These are phyloP conservation scores for Prunella himalayana DNA, from an alignment of 2,113 vertebrate genomes.

Conservation along the genomic window DNA sequence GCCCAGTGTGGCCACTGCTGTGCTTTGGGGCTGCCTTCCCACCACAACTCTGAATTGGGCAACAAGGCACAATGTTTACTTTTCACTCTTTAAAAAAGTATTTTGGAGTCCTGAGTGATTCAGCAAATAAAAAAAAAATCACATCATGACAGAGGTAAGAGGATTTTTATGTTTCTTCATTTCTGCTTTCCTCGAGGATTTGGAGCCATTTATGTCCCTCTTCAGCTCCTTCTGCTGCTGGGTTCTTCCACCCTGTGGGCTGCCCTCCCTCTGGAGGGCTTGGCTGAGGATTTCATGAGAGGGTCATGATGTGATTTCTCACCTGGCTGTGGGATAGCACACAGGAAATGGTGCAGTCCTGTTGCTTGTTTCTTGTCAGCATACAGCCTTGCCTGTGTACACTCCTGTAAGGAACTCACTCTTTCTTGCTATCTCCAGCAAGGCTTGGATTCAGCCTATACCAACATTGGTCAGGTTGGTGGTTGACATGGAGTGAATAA, in stretches of 20 bases:
- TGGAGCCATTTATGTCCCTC: not conserved
- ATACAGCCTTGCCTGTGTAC: not conserved
- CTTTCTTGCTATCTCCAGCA: not conserved
- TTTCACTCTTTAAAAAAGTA: not conserved
- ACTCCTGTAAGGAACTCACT: not conserved
- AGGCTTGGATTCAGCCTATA: not conserved
- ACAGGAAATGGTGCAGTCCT: accelerated
- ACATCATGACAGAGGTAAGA: not conserved
- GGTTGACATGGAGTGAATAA: not conserved
- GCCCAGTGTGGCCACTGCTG: accelerated
- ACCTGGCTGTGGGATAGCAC: not conserved
- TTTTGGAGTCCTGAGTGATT: not conserved
- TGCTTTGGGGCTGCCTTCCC: not conserved
- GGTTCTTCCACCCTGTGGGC: not conserved
- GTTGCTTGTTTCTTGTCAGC: not conserved
- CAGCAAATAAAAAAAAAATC: not conserved
- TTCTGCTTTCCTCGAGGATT: not conserved
- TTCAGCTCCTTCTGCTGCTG: not conserved
- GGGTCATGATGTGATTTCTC: accelerated
- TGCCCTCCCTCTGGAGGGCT: not conserved
- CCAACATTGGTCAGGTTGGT: not conserved
- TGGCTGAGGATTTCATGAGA: not conserved
- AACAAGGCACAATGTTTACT: not conserved
- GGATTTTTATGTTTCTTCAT: not conserved
- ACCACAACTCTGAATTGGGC: not conserved